A percentile compares a stretch with the other conserved stretches of the same genome.
Conservation (phyloP, 2,797 vertebrate genomes). For the Aldrovandia affinis region DNA sequence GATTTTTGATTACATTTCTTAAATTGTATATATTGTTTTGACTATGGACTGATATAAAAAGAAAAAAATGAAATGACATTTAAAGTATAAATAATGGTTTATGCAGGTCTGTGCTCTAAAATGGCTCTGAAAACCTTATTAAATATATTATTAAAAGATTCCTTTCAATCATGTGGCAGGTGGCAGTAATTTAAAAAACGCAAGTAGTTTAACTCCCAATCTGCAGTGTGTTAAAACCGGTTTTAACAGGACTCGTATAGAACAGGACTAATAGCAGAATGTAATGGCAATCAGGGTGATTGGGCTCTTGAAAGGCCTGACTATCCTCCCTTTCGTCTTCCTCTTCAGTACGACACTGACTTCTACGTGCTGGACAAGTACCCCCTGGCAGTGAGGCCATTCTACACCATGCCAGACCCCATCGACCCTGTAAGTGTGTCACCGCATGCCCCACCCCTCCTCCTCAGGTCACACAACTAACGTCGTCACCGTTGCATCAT, state of each 20-base stretch:
- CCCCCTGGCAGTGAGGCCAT: conserved; percentile 94
- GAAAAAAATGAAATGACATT: too few relatives aligned
- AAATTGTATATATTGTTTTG: too few relatives aligned
- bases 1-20: conserved; percentile 23
- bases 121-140: too few relatives aligned
- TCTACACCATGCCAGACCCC: conserved; percentile 99
- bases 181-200: not conserved
- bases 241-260: not conserved
- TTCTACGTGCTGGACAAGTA: conserved; percentile 99
- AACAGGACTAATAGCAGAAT: not conserved
- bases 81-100: too few relatives aligned
- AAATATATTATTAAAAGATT: not conserved
- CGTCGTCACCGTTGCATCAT: not conserved
- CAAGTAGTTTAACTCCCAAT: not conserved
- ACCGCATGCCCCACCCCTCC: not conserved
- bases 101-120: too few relatives aligned
- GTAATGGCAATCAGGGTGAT: not conserved
- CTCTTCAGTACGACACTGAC: conserved; percentile 91
- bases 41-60: too few relatives aligned
- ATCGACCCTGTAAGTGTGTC: conserved; percentile 81
- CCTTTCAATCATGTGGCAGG: not conserved
- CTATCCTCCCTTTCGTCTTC: not conserved
- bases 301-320: not conserved
- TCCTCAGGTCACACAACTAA: not conserved
- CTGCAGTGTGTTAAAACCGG: not conserved